Percentiles rank a stretch among this genome's conserved stretches.
These are phyloP conservation scores for Dascillus cervinus DNA, from an alignment of 2,888 invertebrate species.

Conservation along the genomic window DNA sequence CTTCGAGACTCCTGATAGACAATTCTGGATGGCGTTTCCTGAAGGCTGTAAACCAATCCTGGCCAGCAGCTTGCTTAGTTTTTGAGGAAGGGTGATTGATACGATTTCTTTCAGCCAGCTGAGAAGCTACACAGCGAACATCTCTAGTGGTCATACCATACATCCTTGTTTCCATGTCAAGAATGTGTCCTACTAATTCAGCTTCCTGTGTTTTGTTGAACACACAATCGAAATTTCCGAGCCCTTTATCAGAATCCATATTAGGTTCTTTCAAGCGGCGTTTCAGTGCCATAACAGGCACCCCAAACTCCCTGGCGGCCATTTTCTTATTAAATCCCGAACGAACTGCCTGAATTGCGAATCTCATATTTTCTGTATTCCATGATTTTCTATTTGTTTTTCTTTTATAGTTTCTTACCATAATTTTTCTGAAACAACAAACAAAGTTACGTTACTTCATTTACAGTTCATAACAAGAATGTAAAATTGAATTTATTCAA, in stretches of 20 bases:
- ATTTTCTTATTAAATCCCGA: constrained; percentile 3
- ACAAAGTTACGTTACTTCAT: no score
- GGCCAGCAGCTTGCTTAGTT: constrained; percentile 13
- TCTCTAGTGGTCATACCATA: constrained; percentile 15
- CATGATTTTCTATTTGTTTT: constrained; percentile 5
- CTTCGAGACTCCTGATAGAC: constrained; percentile 2
- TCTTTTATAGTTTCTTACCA: constrained; percentile 4
- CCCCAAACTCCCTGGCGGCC: constrained; percentile 5
- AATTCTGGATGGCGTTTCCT: constrained; percentile 2
- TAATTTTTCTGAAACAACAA: neutral
- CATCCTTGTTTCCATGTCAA: constrained; percentile 14
- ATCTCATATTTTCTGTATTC: constrained; percentile 4
- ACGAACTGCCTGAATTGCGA: constrained; percentile 4
- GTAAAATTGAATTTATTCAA: no score
- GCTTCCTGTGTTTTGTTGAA: constrained; percentile 8
- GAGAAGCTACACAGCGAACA: constrained; percentile 13
- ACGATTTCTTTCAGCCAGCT: constrained; percentile 14
- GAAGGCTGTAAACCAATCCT: constrained; percentile 14
- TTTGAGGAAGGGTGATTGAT: constrained; percentile 17
- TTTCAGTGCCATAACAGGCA: constrained; percentile 7
- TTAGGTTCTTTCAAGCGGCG: constrained; percentile 6
- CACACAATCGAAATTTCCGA: constrained; percentile 3
- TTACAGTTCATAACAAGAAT: no score
- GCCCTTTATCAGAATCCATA: constrained; percentile 3
- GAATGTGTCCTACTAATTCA: constrained; percentile 6